A percentile compares a stretch with the other conserved stretches of the same genome.
phyloP scores from a whole-genome alignment of 2,113 vertebrate genomes.

The Actinemys pallida region DNA sequence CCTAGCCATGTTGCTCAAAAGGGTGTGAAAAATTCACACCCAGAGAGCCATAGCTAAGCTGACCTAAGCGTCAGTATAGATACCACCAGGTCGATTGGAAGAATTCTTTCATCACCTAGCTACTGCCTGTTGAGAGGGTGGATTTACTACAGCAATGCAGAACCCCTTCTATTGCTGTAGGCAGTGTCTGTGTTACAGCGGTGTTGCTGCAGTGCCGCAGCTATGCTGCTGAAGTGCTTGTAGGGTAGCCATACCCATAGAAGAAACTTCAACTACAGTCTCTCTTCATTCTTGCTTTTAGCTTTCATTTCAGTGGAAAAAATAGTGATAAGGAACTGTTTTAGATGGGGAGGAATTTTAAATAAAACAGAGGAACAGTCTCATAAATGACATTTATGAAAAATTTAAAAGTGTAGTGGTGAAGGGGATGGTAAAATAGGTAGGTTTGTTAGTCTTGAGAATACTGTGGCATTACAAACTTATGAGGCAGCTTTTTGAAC shows the following conservation, averaged over 20 bases:
- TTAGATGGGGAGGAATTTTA: conserved; percentile 64
- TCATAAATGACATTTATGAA: conserved; percentile 57
- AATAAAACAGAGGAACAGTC: conserved; percentile 52
- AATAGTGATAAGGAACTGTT: conserved; percentile 70
- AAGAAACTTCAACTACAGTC: conserved; percentile 54
- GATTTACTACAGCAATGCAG: too few species aligned
- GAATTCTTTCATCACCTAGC: too few species aligned
- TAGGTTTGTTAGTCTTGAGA: not conserved
- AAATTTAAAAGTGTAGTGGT: not conserved
- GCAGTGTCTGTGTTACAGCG: not conserved
- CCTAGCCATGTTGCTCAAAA: too few species aligned
- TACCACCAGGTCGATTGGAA: too few species aligned
- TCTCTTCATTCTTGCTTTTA: conserved; percentile 62
- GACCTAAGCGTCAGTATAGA: too few species aligned
- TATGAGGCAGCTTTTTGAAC: conserved; percentile 3
- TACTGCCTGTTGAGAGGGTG: too few species aligned
- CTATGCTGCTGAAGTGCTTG: not conserved
- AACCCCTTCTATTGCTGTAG: too few species aligned
- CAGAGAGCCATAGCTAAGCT: too few species aligned
- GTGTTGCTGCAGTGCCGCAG: not conserved
- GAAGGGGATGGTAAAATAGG: conserved; percentile 8
- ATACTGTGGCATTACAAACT: not conserved
- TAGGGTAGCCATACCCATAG: conserved; percentile 39
- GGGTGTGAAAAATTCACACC: too few species aligned
- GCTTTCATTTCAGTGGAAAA: conserved; percentile 46